Evolutionary conservation across 1,140 invertebrate genomes (phyloP), one percentile per base, ranked within the genome.

Genomic region (Ceratina calcarata): DNA sequence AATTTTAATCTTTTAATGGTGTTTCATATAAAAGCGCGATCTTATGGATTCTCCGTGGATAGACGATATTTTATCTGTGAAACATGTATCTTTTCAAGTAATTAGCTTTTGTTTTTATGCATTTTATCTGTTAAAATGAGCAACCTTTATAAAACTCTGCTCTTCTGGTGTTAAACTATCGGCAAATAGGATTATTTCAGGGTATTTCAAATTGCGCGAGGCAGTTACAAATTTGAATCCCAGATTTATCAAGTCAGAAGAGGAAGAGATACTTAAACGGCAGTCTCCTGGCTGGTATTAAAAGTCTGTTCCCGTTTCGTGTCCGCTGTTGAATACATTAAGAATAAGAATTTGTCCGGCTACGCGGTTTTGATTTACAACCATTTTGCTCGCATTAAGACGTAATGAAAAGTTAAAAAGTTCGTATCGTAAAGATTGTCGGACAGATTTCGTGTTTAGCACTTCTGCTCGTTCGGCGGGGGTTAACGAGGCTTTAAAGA

Each of bases 291-390:
- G 37, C 37, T 45, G 37, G 37, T 45, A 76, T 32, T 22, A 10
- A n/a, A 73, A 64, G 13, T 51, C 45, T 27, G 13, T 53, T n/a
- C 45, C 13, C 32, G 45, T 18, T 64, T 12, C 18, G n/a, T 32
- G 18, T 53, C 60, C 45, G 24, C 45, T 24, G 22, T 65, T 58
- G 32, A 58, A 45, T 58, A n/a, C 51, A 27, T 66, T 57, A 45
- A 37, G 16, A 71, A 78, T 78, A 45, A 37, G 16, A 71, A 78
- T 78, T 78, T 62, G 58, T 61, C 24, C 15, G 16, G n/a, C 3
- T 32, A 20, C 10, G 37, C 22, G 57, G 57, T 7, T 22, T 51
- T 45, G 15, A 37, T 53, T 15, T 20, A 13, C 49, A 15, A n/a
- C 37, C 37, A 1, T 64, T 62, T 20, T 22, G 20, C 6, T 6